phyloP scores from a whole-genome alignment of 2,888 invertebrate genomes.

The Thera obeliscata region DNA sequence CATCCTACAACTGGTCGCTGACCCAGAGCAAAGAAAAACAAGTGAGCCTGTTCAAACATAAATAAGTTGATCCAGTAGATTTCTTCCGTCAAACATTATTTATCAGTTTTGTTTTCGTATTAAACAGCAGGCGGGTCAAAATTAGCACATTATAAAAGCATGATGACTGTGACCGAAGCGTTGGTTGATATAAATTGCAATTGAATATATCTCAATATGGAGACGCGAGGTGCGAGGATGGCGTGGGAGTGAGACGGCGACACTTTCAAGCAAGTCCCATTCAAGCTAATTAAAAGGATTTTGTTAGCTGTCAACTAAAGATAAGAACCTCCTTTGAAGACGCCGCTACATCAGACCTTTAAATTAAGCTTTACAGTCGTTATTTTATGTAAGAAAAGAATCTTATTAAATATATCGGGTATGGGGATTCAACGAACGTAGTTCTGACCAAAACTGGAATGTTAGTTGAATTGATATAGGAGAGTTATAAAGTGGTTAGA shows the following conservation, averaged over 20 bases:
- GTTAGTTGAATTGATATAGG: conserved; percentile 36
- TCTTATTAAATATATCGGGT: conserved; percentile 35
- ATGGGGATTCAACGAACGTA: conserved; percentile 29
- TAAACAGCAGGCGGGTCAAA: neutral
- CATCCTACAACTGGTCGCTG: neutral
- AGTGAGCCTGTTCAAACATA: neutral
- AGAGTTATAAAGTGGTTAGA: conserved; percentile 33
- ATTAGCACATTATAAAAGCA: conserved; percentile 7
- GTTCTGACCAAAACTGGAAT: conserved; percentile 33
- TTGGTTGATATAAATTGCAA: conserved; percentile 25
- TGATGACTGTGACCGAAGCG: conserved; percentile 5
- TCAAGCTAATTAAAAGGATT: conserved; percentile 82
- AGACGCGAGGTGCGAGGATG: conserved; percentile 41
- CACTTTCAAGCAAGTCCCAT: conserved; percentile 45
- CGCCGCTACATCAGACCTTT: conserved; percentile 53
- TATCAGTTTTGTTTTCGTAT: too few species aligned
- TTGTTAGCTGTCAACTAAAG: conserved; percentile 81
- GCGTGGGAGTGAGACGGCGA: conserved; percentile 60
- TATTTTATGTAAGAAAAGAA: conserved; percentile 20
- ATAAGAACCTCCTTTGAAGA: conserved; percentile 71
- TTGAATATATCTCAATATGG: conserved; percentile 43
- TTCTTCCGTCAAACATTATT: too few species aligned
- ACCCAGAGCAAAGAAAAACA: neutral
- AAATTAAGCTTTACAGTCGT: conserved; percentile 21
- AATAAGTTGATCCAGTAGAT: neutral